phyloP scores from a whole-genome alignment of 1,140 invertebrate species.

The Orchesella cincta region DNA sequence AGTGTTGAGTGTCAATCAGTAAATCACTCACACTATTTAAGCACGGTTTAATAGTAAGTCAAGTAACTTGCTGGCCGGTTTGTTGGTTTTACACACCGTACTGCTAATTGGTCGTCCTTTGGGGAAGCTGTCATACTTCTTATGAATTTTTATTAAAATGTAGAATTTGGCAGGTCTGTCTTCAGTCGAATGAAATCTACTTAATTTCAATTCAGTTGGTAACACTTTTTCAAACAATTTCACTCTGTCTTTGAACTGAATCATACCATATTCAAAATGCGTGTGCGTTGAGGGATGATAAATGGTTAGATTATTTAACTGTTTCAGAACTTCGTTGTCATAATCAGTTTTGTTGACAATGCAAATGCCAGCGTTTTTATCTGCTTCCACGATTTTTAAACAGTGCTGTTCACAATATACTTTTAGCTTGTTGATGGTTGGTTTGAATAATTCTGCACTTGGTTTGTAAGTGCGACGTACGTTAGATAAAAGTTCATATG shows the following conservation, averaged over 20 bases:
- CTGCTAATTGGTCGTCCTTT: conserved; percentile 9
- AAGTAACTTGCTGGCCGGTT: background rate
- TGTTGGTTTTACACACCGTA: conserved; percentile 2
- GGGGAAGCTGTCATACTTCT: conserved; percentile 7
- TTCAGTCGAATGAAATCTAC: background rate
- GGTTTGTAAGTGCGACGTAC: no score
- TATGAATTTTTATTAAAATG: conserved; percentile 24
- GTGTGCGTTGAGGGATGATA: background rate
- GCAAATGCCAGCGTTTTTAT: conserved; percentile 28
- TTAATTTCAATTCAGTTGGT: no score
- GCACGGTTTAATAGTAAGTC: conserved; percentile 13
- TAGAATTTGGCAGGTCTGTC: conserved; percentile 17
- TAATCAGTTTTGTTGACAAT: conserved; percentile 13
- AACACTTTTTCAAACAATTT: background rate
- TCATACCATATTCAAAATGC: background rate
- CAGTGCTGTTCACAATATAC: background rate
- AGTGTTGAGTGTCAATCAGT: conserved; percentile 19
- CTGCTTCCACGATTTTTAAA: background rate
- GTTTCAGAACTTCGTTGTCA: conserved; percentile 5
- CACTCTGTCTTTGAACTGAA: background rate
- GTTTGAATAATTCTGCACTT: background rate
- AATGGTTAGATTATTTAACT: background rate
- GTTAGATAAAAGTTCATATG: background rate
- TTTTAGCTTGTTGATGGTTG: background rate
- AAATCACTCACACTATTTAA: background rate